Conservation (phyloP, 2,797 vertebrate species). For the Sebastes nivosus region DNA sequence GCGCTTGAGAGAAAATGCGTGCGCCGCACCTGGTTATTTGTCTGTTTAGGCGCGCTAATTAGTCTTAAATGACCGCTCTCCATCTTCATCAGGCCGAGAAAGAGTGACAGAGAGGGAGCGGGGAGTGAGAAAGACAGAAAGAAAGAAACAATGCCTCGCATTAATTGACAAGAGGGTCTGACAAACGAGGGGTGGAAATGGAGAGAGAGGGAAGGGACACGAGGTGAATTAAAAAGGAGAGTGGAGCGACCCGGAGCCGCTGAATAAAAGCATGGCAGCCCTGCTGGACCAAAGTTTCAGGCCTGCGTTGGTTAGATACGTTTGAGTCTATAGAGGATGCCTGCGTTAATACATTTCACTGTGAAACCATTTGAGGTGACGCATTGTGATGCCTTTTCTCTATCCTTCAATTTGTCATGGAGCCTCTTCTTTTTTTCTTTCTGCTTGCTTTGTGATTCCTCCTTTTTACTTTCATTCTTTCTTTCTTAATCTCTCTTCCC, state of each 20-base stretch:
- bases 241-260: conserved; percentile 1
- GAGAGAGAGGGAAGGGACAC: conserved; percentile 27
- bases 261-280: conserved; percentile 3
- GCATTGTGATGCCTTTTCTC: conserved; percentile 12
- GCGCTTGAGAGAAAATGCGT: not conserved
- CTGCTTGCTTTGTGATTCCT: not conserved
- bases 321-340: conserved; percentile 20
- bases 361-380: not conserved
- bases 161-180: conserved; percentile 53
- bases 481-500: not conserved
- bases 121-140: conserved; percentile 5
- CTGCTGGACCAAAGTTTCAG: conserved; percentile 13
- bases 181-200: conserved; percentile 56
- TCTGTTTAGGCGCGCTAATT: conserved; percentile 64
- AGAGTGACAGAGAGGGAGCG: conserved; percentile 32
- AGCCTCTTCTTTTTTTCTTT: conserved; percentile 1
- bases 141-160: conserved; percentile 41
- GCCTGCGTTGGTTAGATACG: conserved; percentile 40
- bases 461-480: not conserved
- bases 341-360: conserved; percentile 18
- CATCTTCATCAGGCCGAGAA: conserved; percentile 65
- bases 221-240: conserved; percentile 45
- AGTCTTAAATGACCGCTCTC: conserved; percentile 70
- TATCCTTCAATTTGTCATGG: conserved; percentile 24
- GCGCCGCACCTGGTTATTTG: conserved; percentile 54